Base-by-base conservation (phyloP, 1,140 invertebrate genomes). In the Chionoecetes opilio region DNA sequence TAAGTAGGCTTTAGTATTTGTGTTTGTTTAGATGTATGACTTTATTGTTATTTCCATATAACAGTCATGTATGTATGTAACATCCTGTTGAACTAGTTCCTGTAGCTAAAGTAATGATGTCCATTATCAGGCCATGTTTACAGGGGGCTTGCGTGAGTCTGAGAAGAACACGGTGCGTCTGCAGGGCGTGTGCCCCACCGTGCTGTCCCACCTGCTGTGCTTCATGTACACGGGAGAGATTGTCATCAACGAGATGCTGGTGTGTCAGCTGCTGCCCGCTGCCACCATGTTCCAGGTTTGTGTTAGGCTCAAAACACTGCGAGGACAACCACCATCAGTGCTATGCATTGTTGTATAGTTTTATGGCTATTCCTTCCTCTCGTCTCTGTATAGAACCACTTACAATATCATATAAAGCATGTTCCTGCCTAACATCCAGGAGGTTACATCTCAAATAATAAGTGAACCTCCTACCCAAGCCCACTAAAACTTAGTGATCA, bases 201-300 rank as follows among this genome's bases (percentile, higher is more conserved):
- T 98, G 6, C 98, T 99, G 98, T 98, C 98, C 91, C 98, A 98
- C 96, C 97, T 99, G 35, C 98, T 99, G 84, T 98, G 98, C 97
- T 99, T 99, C 97, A 99, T 99, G 98, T 99, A 99, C 97, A 99
- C 98, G 14, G 98, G 98, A 84, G 98, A 98, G 97, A 98, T 99
- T 95, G 97, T 98, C 92, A 98, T 99, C 31, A 99, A 98, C n/a
- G 98, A 99, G 97, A 98, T 98, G 94, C 99, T 98, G 32, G 99
- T 99, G 6, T 99, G 99, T 97, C 98, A 98, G 96, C 97, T 99
- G 35, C 97, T 99, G 96, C 98, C 99, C 5, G 99, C 99, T 38
- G 99, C 99, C 35, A 99, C 98, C 29, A 99, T 99, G 99, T 98
- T 99, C 97, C 99, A 99, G 97, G 98, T 98, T 97, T 93, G 96